Evolutionary conservation across 2,888 invertebrate species (phyloP).

Genomic region (Caenorhabditis zanzibari): DNA sequence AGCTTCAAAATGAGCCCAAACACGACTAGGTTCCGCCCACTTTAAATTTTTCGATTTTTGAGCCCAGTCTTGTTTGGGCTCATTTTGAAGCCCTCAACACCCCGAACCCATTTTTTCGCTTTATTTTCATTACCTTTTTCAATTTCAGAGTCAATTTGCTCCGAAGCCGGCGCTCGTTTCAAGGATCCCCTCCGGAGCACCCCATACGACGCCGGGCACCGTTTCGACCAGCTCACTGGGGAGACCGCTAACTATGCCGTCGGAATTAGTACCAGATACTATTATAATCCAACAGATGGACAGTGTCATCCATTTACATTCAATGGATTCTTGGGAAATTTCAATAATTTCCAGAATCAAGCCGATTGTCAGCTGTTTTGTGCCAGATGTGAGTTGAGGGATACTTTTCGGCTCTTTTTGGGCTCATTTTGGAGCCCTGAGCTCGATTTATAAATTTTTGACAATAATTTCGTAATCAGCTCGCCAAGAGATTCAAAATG

Average conservation of each 20-base stretch:
- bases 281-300: slow-evolving; percentile 75
- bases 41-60: not conserved
- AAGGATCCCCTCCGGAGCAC: slow-evolving; percentile 61
- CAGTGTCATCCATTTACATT: slow-evolving; percentile 77
- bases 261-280: slow-evolving; percentile 73
- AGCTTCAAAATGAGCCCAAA: slow-evolving; percentile 22
- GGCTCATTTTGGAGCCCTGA: too few species aligned
- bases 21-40: not conserved
- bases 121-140: not conserved
- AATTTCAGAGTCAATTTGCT: slow-evolving; percentile 71
- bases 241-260: slow-evolving; percentile 72
- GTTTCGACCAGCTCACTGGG: slow-evolving; percentile 74
- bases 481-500: not conserved
- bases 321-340: slow-evolving; percentile 76
- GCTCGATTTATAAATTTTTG: too few species aligned
- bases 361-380: slow-evolving; percentile 77
- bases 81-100: not conserved
- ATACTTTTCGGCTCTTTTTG: not conserved
- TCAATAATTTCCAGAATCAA: slow-evolving; percentile 76
- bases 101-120: not conserved
- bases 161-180: slow-evolving; percentile 68
- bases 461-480: too few species aligned
- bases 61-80: not conserved
- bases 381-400: slow-evolving; percentile 68
- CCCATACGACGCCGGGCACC: slow-evolving; percentile 72